Percentiles rank a stretch among this genome's conserved stretches.
phyloP scores from a whole-genome alignment of 1,140 invertebrate genomes.

The Zaprionus camerounensis region DNA sequence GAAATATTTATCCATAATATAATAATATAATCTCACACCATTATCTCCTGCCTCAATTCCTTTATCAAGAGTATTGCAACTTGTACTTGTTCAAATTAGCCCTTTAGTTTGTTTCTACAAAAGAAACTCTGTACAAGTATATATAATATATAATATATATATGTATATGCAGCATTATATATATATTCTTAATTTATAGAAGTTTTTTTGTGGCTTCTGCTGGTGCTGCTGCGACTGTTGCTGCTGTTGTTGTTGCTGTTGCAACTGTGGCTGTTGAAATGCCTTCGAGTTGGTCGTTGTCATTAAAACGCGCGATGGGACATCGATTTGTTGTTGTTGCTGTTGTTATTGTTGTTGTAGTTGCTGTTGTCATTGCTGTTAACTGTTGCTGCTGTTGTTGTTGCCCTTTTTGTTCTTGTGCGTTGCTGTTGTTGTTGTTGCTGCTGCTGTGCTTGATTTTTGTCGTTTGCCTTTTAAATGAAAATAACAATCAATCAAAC shows the following conservation, averaged over 20 bases:
- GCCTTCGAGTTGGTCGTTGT: conserved; percentile 76
- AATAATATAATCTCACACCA: background rate
- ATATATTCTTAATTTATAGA: conserved; percentile 79
- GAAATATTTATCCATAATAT: too few species aligned
- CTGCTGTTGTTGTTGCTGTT: conserved; percentile 24
- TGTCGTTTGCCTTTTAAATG: conserved; percentile 81
- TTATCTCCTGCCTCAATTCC: background rate
- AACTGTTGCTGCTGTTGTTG: conserved; percentile 28
- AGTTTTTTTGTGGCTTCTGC: conserved; percentile 59
- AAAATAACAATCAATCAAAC: conserved; percentile 82
- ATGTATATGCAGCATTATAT: conserved; percentile 25
- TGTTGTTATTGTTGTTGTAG: conserved; percentile 34
- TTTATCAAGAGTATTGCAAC: background rate
- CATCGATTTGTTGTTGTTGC: conserved; percentile 66
- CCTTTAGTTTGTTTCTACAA: background rate
- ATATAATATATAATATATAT: conserved; percentile 15
- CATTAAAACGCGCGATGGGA: conserved; percentile 82
- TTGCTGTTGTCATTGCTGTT: conserved; percentile 41
- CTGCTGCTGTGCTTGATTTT: conserved; percentile 58
- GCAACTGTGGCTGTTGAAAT: conserved; percentile 56
- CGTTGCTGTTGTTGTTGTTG: conserved; percentile 44
- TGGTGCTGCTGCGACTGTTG: conserved; percentile 4
- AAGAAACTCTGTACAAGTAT: conserved; percentile 2
- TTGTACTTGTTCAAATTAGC: background rate
- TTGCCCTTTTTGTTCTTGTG: conserved; percentile 31